A percentile compares a stretch with the other conserved stretches of the same genome.
These are phyloP conservation scores for Polypterus bichir DNA, from an alignment of 2,113 vertebrate species.

Conservation along the genomic window DNA sequence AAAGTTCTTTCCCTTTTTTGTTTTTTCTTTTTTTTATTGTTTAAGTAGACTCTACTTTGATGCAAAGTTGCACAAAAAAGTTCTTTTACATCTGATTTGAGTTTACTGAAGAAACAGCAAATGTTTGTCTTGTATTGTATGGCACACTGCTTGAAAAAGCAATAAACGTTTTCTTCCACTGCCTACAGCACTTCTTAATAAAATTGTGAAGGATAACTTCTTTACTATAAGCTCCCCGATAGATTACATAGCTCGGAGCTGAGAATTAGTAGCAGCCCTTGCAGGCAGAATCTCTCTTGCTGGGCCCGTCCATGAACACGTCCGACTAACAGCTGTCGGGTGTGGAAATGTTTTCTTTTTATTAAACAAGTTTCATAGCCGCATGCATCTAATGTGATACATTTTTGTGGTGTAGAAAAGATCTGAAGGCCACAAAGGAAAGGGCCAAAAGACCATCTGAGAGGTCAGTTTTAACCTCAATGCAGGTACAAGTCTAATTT, in stretches of 20 bases:
- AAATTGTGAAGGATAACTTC: conserved; percentile 65
- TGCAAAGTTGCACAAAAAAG: conserved; percentile 42
- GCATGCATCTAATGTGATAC: conserved; percentile 44
- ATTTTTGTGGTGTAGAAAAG: conserved; percentile 37
- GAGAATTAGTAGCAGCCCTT: conserved; percentile 56
- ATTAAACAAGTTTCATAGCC: conserved; percentile 44
- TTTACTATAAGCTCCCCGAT: conserved; percentile 59
- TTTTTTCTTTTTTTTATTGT: conserved; percentile 30
- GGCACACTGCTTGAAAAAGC: conserved; percentile 57
- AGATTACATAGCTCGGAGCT: conserved; percentile 53
- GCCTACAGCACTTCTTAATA: conserved; percentile 62
- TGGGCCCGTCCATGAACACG: neutral
- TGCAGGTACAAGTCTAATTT: no score
- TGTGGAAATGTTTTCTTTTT: conserved; percentile 27
- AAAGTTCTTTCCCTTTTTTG: neutral
- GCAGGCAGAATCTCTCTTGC: no score
- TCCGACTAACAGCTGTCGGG: conserved; percentile 16
- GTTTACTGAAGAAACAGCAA: conserved; percentile 69
- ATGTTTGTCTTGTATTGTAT: conserved; percentile 73
- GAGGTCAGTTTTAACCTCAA: no score
- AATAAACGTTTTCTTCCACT: conserved; percentile 58
- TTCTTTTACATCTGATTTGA: conserved; percentile 54
- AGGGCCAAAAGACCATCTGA: no score
- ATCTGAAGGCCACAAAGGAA: conserved; percentile 22
- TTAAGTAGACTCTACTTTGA: conserved; percentile 42